Evolutionary conservation across 2,113 vertebrate genomes (phyloP).

Genomic region (Perca flavescens): DNA sequence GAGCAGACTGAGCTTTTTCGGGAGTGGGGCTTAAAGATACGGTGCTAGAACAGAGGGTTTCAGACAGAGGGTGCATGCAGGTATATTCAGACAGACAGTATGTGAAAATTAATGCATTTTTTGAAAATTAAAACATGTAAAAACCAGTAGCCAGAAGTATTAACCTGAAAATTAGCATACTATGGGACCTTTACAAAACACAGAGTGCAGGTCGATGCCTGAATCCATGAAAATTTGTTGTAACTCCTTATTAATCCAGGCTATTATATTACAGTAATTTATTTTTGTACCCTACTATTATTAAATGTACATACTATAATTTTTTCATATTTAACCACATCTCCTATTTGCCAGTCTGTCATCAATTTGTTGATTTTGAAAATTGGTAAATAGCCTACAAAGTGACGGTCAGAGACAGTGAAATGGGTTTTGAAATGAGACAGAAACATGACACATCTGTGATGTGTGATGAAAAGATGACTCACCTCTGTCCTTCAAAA

Average conservation of each 20-base stretch:
- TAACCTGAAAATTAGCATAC: too few species aligned
- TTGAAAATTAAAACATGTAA: too few species aligned
- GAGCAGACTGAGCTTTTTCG: too few species aligned
- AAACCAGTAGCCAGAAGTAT: too few species aligned
- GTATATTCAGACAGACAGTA: too few species aligned
- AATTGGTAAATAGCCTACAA: background rate
- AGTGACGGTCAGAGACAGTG: background rate
- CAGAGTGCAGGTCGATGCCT: background rate
- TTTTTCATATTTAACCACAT: background rate
- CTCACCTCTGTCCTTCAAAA: background rate
- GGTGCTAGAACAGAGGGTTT: too few species aligned
- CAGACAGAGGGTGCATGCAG: too few species aligned
- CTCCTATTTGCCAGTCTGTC: background rate
- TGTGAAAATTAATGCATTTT: too few species aligned
- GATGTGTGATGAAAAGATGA: constrained; percentile 44
- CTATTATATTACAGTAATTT: background rate
- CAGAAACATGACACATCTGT: background rate
- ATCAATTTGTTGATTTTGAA: background rate
- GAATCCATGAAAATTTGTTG: background rate
- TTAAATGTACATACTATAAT: background rate
- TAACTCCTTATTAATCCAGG: background rate
- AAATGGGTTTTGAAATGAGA: constrained; percentile 8
- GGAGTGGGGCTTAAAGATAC: too few species aligned
- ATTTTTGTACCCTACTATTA: background rate
- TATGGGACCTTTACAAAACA: too few species aligned